Evolutionary conservation across 2,797 vertebrate genomes (phyloP).

Genomic region (Scolopax bukidnonensis): DNA sequence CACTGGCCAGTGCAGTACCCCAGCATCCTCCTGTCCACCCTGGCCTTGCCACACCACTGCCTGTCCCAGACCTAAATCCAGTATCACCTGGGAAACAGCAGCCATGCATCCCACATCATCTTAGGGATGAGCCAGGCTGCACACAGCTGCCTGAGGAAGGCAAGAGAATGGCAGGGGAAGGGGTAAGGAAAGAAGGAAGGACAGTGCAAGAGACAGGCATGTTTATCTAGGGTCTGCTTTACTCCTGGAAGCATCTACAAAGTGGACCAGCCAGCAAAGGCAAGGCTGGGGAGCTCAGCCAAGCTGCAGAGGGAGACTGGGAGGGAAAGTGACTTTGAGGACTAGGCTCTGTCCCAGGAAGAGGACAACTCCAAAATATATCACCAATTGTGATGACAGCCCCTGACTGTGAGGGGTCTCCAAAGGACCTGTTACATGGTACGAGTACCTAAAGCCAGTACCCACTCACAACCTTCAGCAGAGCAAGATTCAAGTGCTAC

Average conservation of each 20-base stretch:
- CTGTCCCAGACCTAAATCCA: not conserved
- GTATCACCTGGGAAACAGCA: not conserved
- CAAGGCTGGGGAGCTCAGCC: not conserved
- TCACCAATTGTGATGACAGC: not conserved
- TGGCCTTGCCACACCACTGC: not conserved
- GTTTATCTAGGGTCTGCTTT: not conserved
- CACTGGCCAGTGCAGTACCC: not conserved
- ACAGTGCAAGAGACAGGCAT: not conserved
- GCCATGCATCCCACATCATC: fast-evolving
- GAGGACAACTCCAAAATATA: not conserved
- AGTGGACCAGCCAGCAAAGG: not conserved
- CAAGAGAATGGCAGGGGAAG: fast-evolving
- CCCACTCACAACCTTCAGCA: not conserved
- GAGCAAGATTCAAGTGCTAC: slow-evolving; percentile 66
- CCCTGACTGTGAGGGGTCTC: not conserved
- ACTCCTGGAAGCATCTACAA: not conserved
- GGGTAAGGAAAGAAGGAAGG: not conserved
- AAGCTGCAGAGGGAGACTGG: not conserved
- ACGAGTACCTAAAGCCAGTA: not conserved
- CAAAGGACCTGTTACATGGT: fast-evolving
- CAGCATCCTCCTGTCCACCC: not conserved
- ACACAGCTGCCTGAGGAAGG: not conserved
- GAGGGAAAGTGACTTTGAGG: not conserved
- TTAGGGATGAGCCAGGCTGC: not conserved
- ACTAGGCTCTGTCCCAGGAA: not conserved